These are phyloP conservation scores for Lasioglossum albipes DNA, from an alignment of 1,140 invertebrate species.

Conservation along the genomic window DNA sequence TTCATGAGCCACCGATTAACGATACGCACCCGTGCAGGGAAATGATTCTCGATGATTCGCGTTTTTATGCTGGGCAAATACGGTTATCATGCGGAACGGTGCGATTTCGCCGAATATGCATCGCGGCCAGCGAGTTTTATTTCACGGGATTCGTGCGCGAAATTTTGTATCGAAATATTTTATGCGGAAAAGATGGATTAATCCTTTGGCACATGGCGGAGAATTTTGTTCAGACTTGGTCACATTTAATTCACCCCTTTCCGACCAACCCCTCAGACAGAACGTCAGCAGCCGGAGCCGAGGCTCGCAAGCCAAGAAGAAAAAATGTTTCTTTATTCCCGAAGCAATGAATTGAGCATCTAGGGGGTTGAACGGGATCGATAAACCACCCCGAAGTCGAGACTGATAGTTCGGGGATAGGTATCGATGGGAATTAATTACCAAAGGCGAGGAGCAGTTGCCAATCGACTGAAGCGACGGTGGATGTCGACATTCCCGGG, in stretches of 20 bases:
- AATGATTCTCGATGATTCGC: conserved; percentile 23
- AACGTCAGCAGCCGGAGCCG: neutral
- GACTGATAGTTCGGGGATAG: neutral
- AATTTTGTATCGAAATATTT: neutral
- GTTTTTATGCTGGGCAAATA: conserved; percentile 21
- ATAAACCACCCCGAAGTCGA: neutral
- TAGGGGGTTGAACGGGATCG: neutral
- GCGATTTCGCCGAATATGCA: neutral
- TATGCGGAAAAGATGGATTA: no score
- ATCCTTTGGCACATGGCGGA: neutral
- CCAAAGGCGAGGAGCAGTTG: conserved; percentile 23
- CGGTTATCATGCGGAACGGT: neutral
- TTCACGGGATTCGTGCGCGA: neutral
- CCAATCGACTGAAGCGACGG: conserved; percentile 47
- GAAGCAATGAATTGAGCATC: neutral
- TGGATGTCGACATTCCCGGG: conserved; percentile 50
- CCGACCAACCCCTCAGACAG: no score
- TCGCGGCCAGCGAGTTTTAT: neutral
- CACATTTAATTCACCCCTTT: no score
- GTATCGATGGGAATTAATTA: conserved; percentile 51
- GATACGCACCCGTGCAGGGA: neutral
- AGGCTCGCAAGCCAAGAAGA: no score
- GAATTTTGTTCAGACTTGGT: neutral
- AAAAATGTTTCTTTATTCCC: no score
- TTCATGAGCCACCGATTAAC: conserved; percentile 28